Evolutionary conservation across 2,888 invertebrate species (phyloP), one percentile per base, ranked within the genome.

Genomic region (Sarcophaga subvicina): DNA sequence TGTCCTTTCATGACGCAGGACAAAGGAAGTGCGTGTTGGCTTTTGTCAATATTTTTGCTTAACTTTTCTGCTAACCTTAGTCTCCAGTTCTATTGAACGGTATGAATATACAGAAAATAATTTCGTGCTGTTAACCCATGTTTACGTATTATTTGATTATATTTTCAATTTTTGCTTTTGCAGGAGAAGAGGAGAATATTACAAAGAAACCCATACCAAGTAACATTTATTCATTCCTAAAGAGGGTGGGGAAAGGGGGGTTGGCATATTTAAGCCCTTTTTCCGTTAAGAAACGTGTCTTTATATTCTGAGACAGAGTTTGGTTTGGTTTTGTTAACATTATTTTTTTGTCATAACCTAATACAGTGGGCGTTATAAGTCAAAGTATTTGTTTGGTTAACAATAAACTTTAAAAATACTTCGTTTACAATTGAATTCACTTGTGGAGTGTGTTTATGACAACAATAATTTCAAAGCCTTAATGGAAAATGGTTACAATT

Each of bases 231-330:
- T 70, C 14, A 12, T 67, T 62, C 60, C 20, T n/a, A 6, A 22
- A 27, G 47, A 62, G 20, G 2, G 1, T 20, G 20, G 12, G 22
- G 1, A 3, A 47, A 5, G 27, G 59, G 11, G 22, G 12, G 80
- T 81, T 85, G 75, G 62, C 85, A 70, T 75, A 63, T 83, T 66
- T 80, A 81, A 73, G 59, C 64, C 85, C 66, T 87, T 87, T 87
- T 87, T 85, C 87, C 87, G 87, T 70, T 75, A 25, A 25, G 10
- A 67, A 77, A 87, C 85, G 87, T 87, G 87, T 66, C 75, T 83
- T 62, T 72, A 49, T 49, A 77, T 17, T 6, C 27, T 49, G 72
- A 59, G 66, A 37, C 47, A 10, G 71, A 60, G 66, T 63, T 75
- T 81, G n/a, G 45, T 27, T 25, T 59, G 17, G 25, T 71, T 27